Percentiles rank a stretch among this genome's conserved stretches.
Evolutionary conservation across 2,888 invertebrate genomes (phyloP).

Genomic region (Suillia variegata): DNA sequence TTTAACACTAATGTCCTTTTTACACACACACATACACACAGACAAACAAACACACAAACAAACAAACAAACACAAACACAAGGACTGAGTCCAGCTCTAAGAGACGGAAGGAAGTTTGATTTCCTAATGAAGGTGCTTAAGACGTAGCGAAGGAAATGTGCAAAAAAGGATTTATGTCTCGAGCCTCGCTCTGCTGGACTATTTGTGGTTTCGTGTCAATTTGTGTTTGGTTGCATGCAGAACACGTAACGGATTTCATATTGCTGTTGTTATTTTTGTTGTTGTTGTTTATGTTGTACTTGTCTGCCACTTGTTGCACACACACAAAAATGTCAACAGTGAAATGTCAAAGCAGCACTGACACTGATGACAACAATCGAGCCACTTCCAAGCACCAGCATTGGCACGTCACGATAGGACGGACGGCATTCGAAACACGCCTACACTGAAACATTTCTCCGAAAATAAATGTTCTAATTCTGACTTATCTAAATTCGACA

Average conservation of each 20-base stretch:
- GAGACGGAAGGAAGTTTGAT: constrained; percentile 47
- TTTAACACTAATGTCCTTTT: constrained; percentile 28
- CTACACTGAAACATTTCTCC: too few species aligned
- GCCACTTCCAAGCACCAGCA: not conserved
- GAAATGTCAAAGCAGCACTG: constrained; percentile 5
- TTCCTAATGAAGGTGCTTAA: constrained; percentile 45
- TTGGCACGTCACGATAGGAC: not conserved
- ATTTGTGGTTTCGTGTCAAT: not conserved
- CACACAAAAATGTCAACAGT: not conserved
- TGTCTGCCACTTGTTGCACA: constrained; percentile 5
- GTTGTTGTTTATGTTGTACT: too few species aligned
- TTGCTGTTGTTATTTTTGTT: constrained; percentile 1
- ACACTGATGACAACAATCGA: constrained; percentile 8
- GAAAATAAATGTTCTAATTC: too few species aligned
- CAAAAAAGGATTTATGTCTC: constrained; percentile 14
- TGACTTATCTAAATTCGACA: too few species aligned
- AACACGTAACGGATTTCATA: not conserved
- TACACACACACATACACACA: constrained; percentile 8
- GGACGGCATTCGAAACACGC: not conserved
- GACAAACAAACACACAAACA: not conserved
- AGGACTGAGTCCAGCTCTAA: too few species aligned
- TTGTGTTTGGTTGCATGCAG: constrained; percentile 8
- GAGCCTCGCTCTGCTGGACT: not conserved
- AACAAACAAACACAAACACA: constrained; percentile 12
- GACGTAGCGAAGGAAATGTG: not conserved